phyloP scores from a whole-genome alignment of 2,888 invertebrate genomes.

The Didymodactylos carnosus region DNA sequence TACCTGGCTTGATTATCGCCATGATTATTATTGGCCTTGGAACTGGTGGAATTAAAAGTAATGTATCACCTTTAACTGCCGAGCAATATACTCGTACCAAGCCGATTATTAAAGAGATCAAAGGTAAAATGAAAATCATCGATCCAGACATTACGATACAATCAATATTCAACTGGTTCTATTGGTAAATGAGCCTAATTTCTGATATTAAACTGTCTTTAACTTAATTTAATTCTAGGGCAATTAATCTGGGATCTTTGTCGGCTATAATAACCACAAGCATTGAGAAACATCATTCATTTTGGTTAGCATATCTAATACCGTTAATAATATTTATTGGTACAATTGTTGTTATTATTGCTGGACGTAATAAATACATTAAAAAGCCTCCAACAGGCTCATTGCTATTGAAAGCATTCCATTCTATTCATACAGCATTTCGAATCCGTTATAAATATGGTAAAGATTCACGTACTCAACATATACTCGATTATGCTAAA shows the following conservation, averaged over 20 bases:
- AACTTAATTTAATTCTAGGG: no score
- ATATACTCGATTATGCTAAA: not conserved
- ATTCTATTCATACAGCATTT: not conserved
- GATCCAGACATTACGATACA: not conserved
- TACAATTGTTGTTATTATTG: not conserved
- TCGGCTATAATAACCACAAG: not conserved
- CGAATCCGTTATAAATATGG: not conserved
- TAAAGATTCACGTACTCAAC: not conserved
- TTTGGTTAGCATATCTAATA: not conserved
- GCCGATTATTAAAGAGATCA: not conserved
- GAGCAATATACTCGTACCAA: not conserved
- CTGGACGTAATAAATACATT: not conserved
- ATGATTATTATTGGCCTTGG: conserved; percentile 7
- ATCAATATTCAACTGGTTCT: not conserved
- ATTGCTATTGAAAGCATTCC: not conserved
- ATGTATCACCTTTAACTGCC: not conserved
- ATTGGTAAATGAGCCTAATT: no score
- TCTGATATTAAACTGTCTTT: no score
- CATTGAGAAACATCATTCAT: not conserved
- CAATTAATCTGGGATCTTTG: not conserved
- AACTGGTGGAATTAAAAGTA: conserved; percentile 15
- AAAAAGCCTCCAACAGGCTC: not conserved
- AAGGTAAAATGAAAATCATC: not conserved
- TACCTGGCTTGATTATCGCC: not conserved
- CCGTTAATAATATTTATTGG: not conserved